Evolutionary conservation across 2,797 vertebrate species (phyloP), one percentile per base, ranked within the genome.

Genomic region (Cetoscarus ocellatus): DNA sequence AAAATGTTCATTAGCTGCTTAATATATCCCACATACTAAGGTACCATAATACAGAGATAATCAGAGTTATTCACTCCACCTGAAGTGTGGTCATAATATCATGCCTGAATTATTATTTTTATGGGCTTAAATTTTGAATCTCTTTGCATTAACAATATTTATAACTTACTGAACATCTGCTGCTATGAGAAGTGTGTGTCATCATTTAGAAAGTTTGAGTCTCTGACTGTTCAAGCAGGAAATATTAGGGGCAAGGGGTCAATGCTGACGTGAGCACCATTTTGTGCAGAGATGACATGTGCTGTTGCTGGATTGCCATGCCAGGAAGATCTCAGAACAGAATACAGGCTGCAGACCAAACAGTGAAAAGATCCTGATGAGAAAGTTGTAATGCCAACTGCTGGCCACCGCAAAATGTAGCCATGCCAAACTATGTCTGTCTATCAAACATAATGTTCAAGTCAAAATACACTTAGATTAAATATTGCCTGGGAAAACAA

Each of bases 361-460:
- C 19, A 61, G 18, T 45, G 13, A 40, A 68, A 12, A n/a, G 11
- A 52, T 56, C 45, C 58, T 45, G 64, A 39, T 34, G 38, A 38
- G 15, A 55, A 51, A 38, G 11, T 40, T 18, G 15, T 34, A 5
- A 10, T n/a, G 39, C 11, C 38, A 59, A 58, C 45, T 34, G 19
- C 45, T 58, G 11, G 60, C 47, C 35, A 67, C 44, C 10, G n/a
- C 8, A 43, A 17, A 27, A 18, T 35, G 19, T 44, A 7, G 36
- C 64, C 18, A 67, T 43, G 18, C 58, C 35, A 57, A 27, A n/a
- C 18, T 19, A 40, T 27, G 14, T 9, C 42, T 36, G 50, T 17
- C 53, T 40, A 39, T 35, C 38, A 42, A 35, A 40, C 10, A 39
- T 47, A 58, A 13, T n/a, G 52, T 54, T 36, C n/a, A 38, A 58